A percentile compares a stretch with the other conserved stretches of the same genome.
Evolutionary conservation across 2,113 vertebrate genomes (phyloP).

Genomic region (Charadrius vociferus): DNA sequence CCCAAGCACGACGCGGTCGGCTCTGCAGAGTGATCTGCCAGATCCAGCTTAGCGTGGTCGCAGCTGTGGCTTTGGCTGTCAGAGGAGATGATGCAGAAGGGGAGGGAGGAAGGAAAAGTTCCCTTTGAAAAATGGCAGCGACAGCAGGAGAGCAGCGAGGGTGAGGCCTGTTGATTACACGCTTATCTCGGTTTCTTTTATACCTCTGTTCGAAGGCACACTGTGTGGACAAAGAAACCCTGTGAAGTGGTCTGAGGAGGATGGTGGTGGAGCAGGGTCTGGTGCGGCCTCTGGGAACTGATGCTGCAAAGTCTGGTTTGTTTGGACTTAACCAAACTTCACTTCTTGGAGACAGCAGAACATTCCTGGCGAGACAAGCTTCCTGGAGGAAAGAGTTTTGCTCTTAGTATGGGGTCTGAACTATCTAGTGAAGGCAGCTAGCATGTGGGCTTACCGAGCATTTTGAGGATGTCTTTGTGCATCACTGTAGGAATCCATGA

Average conservation of each 20-base stretch:
- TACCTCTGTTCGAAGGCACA: neutral
- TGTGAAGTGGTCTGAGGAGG: neutral
- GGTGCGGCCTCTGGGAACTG: neutral
- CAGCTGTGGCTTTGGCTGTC: constrained; percentile 11
- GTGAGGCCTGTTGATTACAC: constrained; percentile 33
- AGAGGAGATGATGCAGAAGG: neutral
- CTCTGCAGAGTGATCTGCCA: neutral
- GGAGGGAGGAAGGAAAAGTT: constrained; percentile 22
- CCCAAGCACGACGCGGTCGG: rapidly evolving
- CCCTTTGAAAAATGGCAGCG: constrained; percentile 20
- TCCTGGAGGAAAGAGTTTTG: neutral
- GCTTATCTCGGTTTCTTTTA: neutral
- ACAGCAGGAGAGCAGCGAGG: neutral
- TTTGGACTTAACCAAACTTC: neutral
- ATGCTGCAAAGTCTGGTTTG: neutral
- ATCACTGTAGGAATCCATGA: constrained; percentile 1
- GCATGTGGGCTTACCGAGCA: neutral
- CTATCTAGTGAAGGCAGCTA: neutral
- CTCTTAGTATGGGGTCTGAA: neutral
- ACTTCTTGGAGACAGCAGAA: neutral
- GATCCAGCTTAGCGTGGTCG: neutral
- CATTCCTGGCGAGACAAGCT: neutral
- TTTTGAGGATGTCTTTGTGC: constrained; percentile 8
- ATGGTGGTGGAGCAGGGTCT: neutral
- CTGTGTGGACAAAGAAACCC: neutral